phyloP scores from a whole-genome alignment of 2,113 vertebrate genomes.

The Onychostoma macrolepis region DNA sequence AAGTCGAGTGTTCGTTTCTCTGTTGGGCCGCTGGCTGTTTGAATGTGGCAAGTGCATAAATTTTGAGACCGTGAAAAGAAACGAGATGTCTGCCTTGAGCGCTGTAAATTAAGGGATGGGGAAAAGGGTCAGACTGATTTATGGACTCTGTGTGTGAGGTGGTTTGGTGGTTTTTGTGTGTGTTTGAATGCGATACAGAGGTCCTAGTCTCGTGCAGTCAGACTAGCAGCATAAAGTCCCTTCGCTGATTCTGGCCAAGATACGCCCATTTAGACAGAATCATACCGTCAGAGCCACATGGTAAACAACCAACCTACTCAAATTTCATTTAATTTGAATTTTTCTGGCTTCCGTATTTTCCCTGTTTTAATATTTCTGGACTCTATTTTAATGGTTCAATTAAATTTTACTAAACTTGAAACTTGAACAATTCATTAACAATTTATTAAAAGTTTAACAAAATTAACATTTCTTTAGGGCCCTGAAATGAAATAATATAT shows the following conservation, averaged over 20 bases:
- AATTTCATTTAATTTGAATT: no score
- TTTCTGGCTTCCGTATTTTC: no score
- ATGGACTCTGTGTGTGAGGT: conserved; percentile 57
- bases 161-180: not conserved
- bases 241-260: not conserved
- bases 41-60: conserved; percentile 73
- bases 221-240: not conserved
- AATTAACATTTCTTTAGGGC: no score
- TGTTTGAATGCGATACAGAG: not conserved
- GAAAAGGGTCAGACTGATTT: conserved; percentile 73
- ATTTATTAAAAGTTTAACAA: no score
- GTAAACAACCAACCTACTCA: not conserved
- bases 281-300: not conserved
- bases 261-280: not conserved
- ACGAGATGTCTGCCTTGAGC: conserved; percentile 65
- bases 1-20: not conserved
- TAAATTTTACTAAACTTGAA: no score
- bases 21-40: conserved; percentile 48
- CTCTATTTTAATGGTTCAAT: no score
- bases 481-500: no score
- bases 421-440: no score
- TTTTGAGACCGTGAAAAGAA: conserved; percentile 60
- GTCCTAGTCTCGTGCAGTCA: not conserved
- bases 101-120: conserved; percentile 71
- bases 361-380: no score